Evolutionary conservation across 2,888 invertebrate species (phyloP).

Genomic region (Germaria angustata): DNA sequence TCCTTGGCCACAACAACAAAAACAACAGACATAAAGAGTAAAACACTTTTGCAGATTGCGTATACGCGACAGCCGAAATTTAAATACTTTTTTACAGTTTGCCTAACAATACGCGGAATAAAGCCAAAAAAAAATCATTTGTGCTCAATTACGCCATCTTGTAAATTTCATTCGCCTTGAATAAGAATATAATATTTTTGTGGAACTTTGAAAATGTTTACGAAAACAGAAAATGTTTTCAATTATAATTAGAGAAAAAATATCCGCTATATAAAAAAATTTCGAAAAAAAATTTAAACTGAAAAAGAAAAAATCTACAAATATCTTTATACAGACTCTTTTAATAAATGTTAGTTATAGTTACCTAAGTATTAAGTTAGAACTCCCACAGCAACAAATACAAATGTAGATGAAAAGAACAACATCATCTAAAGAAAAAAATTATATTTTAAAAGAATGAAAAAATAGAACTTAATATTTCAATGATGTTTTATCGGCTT

Average conservation of each 20-base stretch:
- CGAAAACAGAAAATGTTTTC: slow-evolving; percentile 15
- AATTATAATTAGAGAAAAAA: slow-evolving; percentile 36
- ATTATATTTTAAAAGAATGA: neutral
- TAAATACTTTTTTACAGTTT: no score
- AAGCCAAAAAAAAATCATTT: no score
- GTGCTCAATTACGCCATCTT: no score
- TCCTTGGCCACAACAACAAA: no score
- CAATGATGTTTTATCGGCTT: neutral
- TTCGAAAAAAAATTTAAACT: no score
- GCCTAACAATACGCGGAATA: no score
- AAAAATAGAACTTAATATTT: neutral
- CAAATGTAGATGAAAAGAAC: slow-evolving; percentile 19
- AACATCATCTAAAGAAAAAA: slow-evolving; percentile 30
- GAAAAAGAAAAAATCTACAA: slow-evolving; percentile 20
- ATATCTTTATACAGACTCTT: slow-evolving; percentile 52
- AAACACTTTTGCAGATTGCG: no score
- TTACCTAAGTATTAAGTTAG: slow-evolving; percentile 63
- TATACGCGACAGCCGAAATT: no score
- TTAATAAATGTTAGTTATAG: slow-evolving; percentile 66
- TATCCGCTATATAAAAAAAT: no score
- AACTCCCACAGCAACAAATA: slow-evolving; percentile 35
- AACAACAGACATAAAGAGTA: neutral
- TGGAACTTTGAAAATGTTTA: slow-evolving; percentile 46
- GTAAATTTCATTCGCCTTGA: no score
- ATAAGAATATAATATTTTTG: slow-evolving; percentile 47